These are phyloP conservation scores for Listrodromus nycthemerus DNA, from an alignment of 2,888 invertebrate species.

Conservation along the genomic window DNA sequence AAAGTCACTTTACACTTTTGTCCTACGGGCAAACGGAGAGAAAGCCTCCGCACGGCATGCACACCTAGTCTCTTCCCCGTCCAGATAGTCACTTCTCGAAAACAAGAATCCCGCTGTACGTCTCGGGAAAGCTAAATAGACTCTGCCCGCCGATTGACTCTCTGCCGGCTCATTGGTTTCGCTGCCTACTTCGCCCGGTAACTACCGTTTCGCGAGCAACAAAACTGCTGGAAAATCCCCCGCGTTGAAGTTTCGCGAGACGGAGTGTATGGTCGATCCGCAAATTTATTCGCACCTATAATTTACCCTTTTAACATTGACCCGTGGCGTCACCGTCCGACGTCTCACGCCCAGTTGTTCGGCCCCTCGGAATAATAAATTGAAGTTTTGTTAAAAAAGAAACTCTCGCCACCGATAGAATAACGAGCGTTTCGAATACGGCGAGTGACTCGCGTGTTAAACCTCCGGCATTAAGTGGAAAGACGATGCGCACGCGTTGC, in stretches of 20 bases:
- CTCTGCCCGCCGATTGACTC: not conserved
- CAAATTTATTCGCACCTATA: constrained; percentile 2
- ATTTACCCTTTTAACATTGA: not conserved
- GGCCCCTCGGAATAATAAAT: not conserved
- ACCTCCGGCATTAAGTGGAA: not conserved
- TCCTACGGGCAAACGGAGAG: constrained; percentile 46
- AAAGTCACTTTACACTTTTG: constrained; percentile 45
- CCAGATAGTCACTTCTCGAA: constrained; percentile 4
- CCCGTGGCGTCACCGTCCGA: not conserved
- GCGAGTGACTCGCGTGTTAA: not conserved
- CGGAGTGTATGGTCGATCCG: not conserved
- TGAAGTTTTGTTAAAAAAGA: not conserved
- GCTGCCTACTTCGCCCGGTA: not conserved
- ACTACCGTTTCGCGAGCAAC: not conserved
- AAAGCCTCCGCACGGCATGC: constrained; percentile 47
- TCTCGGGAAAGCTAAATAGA: constrained; percentile 39
- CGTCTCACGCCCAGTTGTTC: not conserved
- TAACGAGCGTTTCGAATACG: not conserved
- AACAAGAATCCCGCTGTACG: constrained; percentile 41
- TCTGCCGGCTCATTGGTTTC: not conserved
- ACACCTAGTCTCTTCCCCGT: not conserved
- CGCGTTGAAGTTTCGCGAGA: not conserved
- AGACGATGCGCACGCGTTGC: constrained; percentile 5
- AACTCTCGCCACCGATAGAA: not conserved
- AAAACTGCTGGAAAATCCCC: not conserved